Evolutionary conservation across 2,113 vertebrate species (phyloP), one percentile per base, ranked within the genome.

Genomic region (Ramphastos sulfuratus): DNA sequence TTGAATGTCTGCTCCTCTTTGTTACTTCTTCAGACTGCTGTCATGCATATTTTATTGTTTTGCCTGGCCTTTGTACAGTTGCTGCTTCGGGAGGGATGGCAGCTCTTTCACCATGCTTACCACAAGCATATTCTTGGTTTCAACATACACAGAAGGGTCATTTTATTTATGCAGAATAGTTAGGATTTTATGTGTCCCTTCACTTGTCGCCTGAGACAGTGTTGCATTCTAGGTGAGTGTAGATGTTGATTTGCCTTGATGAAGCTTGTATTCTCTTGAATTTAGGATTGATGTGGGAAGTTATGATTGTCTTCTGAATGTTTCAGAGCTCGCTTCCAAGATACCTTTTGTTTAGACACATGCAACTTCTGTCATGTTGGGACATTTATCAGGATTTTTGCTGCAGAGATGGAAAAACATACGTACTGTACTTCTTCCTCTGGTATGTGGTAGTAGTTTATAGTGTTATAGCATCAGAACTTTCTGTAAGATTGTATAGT

Each of bases 1-100:
- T 56, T 55, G 50, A 84, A 76, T 91, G 76, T 55, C 56, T 92
- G 30, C 35, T 90, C 13, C 52, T 80, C 67, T 90, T 55, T 85
- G 54, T 71, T 95, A 80, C 90, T 95, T 96, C 54, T 82, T 63
- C 17, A 87, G 75, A n/a, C 58, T 90, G 61, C 75, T 87, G 58
- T 70, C 63, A 90, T 70, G 58, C 30, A 4, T 86, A 46, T 90
- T 89, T 94, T 64, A 33, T 79, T 76, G 12, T 76, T 76, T 63
- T 82, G 39, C 55, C 17, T 77, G 66, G 93, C 73, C 84, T 82
- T 95, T 95, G 60, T 89, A 90, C 48, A 74, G 20, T 94, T 87
- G 25, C 8, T 85, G 55, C 46, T 82, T 82, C 27, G 19, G 82
- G 67, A 52, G 65, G 82, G 74, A 61, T 83, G 76, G 66, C 77